Percentiles rank a stretch among this genome's conserved stretches.
These are phyloP conservation scores for Patiria pectinifera DNA, from an alignment of 53 echinoderm and acorn worm species.

Conservation along the genomic window DNA sequence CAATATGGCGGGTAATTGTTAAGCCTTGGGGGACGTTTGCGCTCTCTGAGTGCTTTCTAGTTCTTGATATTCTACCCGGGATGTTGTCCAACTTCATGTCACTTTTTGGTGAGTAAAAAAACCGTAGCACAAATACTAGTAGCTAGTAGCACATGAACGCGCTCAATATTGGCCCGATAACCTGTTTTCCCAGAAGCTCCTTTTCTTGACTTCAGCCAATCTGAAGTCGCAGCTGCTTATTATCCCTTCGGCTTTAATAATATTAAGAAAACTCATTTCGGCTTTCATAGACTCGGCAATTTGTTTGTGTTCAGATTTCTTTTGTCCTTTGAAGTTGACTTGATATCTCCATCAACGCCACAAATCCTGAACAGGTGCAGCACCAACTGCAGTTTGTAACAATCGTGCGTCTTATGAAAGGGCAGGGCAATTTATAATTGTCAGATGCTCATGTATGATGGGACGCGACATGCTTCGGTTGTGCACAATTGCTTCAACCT, in stretches of 20 bases:
- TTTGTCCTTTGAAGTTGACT: not conserved
- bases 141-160: too few relatives aligned
- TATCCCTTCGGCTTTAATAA: not conserved
- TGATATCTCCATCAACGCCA: not conserved
- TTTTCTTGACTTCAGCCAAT: not conserved
- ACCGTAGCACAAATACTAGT: too few relatives aligned
- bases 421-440: not conserved
- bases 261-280: not conserved
- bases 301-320: not conserved
- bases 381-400: not conserved
- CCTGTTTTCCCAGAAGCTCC: not conserved
- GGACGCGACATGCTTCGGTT: not conserved
- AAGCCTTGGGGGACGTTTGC: too few relatives aligned
- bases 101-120: too few relatives aligned
- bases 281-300: not conserved
- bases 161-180: not conserved
- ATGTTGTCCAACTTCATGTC: too few relatives aligned
- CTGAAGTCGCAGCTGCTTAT: not conserved
- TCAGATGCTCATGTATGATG: not conserved
- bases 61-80: too few relatives aligned
- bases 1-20: too few relatives aligned
- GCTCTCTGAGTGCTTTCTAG: too few relatives aligned
- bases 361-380: not conserved
- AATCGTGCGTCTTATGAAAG: not conserved
- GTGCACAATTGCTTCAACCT: slow-evolving; percentile 5